Evolutionary conservation across 1,140 invertebrate genomes (phyloP).

Genomic region (Drosophila dunni): DNA sequence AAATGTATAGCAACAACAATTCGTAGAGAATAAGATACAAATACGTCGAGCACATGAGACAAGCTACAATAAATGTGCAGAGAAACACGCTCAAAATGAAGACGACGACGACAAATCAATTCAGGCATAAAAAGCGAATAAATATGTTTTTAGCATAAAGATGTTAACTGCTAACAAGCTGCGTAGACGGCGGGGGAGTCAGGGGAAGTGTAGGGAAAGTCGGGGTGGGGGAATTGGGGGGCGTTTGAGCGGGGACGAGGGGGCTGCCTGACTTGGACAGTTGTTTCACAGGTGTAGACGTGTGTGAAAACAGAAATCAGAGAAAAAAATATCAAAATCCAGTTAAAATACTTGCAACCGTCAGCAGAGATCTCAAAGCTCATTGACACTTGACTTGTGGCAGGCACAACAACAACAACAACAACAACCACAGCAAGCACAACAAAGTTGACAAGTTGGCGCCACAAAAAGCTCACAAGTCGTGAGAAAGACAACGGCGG

Average conservation of each 20-base stretch:
- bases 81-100: slow-evolving; percentile 70
- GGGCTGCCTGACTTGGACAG: neutral
- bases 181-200: slow-evolving; percentile 13
- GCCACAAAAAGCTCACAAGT: slow-evolving; percentile 15
- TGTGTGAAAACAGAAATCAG: slow-evolving; percentile 23
- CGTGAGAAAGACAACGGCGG: slow-evolving; percentile 62
- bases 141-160: slow-evolving; percentile 82
- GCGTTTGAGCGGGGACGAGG: no score
- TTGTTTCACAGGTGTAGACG: slow-evolving; percentile 13
- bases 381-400: slow-evolving; percentile 44
- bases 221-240: neutral
- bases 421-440: neutral
- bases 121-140: slow-evolving; percentile 83
- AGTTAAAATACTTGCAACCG: slow-evolving; percentile 3
- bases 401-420: slow-evolving; percentile 6
- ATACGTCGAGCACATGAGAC: slow-evolving; percentile 24
- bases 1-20: neutral
- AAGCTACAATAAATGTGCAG: slow-evolving; percentile 65
- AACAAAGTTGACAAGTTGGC: slow-evolving; percentile 45
- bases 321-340: slow-evolving; percentile 27
- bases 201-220: neutral
- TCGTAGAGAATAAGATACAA: slow-evolving; percentile 2
- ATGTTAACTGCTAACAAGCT: slow-evolving; percentile 81
- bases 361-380: slow-evolving; percentile 4
- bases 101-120: slow-evolving; percentile 75